These are phyloP conservation scores for Sesia apiformis DNA, from an alignment of 2,888 invertebrate genomes.

Conservation along the genomic window DNA sequence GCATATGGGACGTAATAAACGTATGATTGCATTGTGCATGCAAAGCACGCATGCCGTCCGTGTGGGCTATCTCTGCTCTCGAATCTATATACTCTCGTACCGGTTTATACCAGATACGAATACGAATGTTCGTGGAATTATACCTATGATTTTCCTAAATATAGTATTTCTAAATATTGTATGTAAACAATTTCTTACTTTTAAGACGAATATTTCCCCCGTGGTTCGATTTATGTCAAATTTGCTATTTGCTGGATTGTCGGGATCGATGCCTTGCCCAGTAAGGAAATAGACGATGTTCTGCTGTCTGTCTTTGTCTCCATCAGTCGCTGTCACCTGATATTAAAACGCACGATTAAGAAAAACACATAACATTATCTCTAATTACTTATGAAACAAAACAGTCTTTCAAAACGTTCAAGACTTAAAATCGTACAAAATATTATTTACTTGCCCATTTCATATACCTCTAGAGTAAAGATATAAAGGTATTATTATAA, in stretches of 20 bases:
- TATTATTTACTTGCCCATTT: too few relatives aligned
- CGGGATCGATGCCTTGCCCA: conserved; percentile 95
- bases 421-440: too few relatives aligned
- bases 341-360: not conserved
- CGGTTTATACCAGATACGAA: not conserved
- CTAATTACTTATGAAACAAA: too few relatives aligned
- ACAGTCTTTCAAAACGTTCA: too few relatives aligned
- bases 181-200: conserved; percentile 73
- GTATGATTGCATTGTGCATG: conserved; percentile 45
- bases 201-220: conserved; percentile 95
- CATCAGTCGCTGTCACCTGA: conserved; percentile 96
- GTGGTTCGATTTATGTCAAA: conserved; percentile 97
- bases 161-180: too few relatives aligned
- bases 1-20: conserved; percentile 43
- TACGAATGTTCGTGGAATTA: not conserved
- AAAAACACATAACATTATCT: not conserved
- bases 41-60: conserved; percentile 28
- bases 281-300: conserved; percentile 97
- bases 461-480: too few relatives aligned
- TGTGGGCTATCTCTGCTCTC: conserved; percentile 22
- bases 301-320: conserved; percentile 95
- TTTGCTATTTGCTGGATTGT: conserved; percentile 95
- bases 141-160: not conserved
- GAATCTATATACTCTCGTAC: conserved; percentile 1
- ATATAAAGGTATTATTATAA: too few relatives aligned